phyloP scores from a whole-genome alignment of 2,113 vertebrate species.

The Cinclus cinclus region DNA sequence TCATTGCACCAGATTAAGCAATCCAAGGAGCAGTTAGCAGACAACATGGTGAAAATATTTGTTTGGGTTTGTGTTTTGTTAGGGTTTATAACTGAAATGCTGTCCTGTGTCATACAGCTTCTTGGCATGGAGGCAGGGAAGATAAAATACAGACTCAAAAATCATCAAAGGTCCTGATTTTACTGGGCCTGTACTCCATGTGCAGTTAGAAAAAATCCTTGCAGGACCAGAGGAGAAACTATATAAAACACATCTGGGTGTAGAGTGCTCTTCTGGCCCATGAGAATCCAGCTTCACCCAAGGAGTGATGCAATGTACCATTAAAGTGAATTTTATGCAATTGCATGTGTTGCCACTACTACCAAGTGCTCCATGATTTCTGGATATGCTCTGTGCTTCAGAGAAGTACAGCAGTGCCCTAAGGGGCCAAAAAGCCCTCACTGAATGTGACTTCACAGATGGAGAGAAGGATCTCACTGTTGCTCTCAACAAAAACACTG shows the following conservation, averaged over 20 bases:
- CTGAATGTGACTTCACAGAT: background rate
- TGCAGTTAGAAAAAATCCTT: background rate
- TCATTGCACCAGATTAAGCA: background rate
- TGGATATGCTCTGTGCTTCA: background rate
- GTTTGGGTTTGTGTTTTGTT: background rate
- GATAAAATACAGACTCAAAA: background rate
- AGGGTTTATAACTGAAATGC: background rate
- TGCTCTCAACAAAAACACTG: background rate
- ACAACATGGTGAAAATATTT: background rate
- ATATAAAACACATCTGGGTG: background rate
- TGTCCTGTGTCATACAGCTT: background rate
- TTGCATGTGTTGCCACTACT: accelerated
- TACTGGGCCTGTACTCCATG: background rate
- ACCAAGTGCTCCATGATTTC: background rate
- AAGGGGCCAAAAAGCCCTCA: background rate
- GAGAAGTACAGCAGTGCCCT: background rate
- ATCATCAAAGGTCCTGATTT: background rate
- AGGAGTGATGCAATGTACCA: background rate
- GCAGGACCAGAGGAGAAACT: background rate
- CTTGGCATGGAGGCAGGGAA: background rate
- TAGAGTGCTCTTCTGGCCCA: background rate
- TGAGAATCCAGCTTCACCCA: background rate
- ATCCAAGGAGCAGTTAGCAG: background rate
- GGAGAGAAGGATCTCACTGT: background rate
- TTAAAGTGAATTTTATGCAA: background rate